phyloP scores from a whole-genome alignment of 2,888 invertebrate genomes.

The Acrobasis consociella region DNA sequence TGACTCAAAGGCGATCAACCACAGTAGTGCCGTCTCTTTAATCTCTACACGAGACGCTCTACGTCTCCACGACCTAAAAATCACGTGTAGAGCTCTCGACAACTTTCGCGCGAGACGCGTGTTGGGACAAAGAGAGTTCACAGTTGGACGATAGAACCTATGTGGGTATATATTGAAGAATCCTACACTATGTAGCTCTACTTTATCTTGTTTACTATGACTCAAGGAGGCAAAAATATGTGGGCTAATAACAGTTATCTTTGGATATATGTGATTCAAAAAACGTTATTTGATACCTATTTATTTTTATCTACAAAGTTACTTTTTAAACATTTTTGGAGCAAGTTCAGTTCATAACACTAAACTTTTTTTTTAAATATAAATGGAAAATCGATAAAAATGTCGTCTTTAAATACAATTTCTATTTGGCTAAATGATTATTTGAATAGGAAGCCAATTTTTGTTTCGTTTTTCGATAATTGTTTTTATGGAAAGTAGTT shows the following conservation, averaged over 20 bases:
- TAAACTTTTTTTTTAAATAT: too few species aligned
- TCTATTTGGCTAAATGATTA: too few species aligned
- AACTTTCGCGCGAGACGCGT: neutral
- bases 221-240: neutral
- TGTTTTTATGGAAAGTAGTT: too few species aligned
- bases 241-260: neutral
- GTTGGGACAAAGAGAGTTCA: neutral
- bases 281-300: too few species aligned
- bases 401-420: too few species aligned
- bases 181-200: neutral
- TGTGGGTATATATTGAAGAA: neutral
- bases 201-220: constrained; percentile 2
- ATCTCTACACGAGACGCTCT: neutral
- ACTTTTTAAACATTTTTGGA: too few species aligned
- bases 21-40: neutral
- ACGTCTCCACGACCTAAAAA: constrained; percentile 2
- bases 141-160: neutral
- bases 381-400: too few species aligned
- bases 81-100: constrained; percentile 10
- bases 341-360: too few species aligned
- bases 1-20: constrained; percentile 17
- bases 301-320: too few species aligned
- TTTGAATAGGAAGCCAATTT: too few species aligned
- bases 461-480: too few species aligned
- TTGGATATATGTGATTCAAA: too few species aligned